A percentile compares a stretch with the other conserved stretches of the same genome.
These are phyloP conservation scores for Chromis chromis DNA, from an alignment of 2,797 vertebrate species.

Conservation along the genomic window DNA sequence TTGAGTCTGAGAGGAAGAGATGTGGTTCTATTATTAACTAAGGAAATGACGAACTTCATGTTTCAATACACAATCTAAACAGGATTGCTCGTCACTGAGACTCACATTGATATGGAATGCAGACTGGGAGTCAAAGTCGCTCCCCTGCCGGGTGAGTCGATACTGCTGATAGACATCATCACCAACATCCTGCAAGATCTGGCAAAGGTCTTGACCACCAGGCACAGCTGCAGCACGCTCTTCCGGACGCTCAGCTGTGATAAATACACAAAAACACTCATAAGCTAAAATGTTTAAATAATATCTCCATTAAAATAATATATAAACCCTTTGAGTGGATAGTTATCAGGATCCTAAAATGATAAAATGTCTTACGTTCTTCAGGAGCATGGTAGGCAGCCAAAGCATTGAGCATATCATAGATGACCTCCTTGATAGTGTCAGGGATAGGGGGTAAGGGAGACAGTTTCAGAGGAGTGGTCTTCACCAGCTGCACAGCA, in stretches of 20 bases:
- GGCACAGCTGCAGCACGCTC: constrained; percentile 80
- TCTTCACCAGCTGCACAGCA: constrained; percentile 95
- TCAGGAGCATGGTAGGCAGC: constrained; percentile 95
- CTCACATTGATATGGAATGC: constrained; percentile 95
- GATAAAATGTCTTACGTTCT: constrained; percentile 85
- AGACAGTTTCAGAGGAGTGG: constrained; percentile 93
- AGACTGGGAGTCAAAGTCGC: constrained; percentile 93
- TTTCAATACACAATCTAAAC: neutral
- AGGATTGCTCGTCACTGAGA: constrained; percentile 13
- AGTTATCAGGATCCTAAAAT: neutral
- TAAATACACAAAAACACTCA: constrained; percentile 14
- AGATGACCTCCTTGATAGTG: constrained; percentile 95
- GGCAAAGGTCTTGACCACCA: constrained; percentile 91
- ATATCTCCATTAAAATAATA: neutral
- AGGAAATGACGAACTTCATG: constrained; percentile 13
- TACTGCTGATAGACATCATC: constrained; percentile 96
- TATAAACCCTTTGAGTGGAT: neutral
- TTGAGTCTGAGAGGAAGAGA: constrained; percentile 84
- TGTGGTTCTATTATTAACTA: constrained; percentile 11
- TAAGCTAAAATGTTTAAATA: constrained; percentile 1
- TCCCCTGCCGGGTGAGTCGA: constrained; percentile 91
- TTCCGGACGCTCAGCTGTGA: constrained; percentile 89
- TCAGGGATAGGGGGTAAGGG: constrained; percentile 93
- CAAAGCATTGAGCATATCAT: constrained; percentile 96
- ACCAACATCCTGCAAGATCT: constrained; percentile 94